Conservation (phyloP, 2,113 vertebrate genomes). For the Madoqua kirkii region DNA sequence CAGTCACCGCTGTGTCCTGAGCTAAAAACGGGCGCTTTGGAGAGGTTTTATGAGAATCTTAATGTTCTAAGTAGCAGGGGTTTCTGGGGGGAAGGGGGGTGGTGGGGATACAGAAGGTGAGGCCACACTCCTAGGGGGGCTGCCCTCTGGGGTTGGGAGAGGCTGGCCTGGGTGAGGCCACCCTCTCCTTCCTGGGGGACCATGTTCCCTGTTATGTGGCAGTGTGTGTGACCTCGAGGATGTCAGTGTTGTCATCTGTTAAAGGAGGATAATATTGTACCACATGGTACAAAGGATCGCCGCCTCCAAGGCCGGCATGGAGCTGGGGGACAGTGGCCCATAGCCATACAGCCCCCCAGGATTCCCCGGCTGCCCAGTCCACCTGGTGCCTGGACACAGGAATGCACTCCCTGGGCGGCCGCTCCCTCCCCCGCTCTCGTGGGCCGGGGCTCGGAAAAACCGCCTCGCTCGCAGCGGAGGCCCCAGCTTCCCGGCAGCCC, state of each 20-base stretch:
- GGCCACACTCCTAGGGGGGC: not conserved
- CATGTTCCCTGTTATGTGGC: not conserved
- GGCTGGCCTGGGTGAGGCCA: not conserved
- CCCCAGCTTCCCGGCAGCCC: not conserved
- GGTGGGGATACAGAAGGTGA: not conserved
- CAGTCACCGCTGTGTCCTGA: not conserved
- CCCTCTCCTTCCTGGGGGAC: not conserved
- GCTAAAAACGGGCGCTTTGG: not conserved
- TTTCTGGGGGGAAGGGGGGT: not conserved
- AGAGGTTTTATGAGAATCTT: not conserved
- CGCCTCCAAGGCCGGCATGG: not conserved
- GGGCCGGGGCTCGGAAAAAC: not conserved
- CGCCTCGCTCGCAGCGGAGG: not conserved
- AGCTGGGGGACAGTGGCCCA: not conserved
- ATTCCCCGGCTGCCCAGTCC: no score
- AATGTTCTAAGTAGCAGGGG: not conserved
- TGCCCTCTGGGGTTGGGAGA: not conserved
- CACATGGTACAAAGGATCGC: not conserved
- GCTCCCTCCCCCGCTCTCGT: fast-evolving
- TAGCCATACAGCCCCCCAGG: not conserved
- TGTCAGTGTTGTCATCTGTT: not conserved
- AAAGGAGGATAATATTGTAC: not conserved
- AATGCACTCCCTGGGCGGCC: fast-evolving
- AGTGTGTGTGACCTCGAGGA: not conserved
- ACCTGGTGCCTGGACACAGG: not conserved